Evolutionary conservation across 2,113 vertebrate species (phyloP).

Genomic region (Melanostigma gelatinosum): DNA sequence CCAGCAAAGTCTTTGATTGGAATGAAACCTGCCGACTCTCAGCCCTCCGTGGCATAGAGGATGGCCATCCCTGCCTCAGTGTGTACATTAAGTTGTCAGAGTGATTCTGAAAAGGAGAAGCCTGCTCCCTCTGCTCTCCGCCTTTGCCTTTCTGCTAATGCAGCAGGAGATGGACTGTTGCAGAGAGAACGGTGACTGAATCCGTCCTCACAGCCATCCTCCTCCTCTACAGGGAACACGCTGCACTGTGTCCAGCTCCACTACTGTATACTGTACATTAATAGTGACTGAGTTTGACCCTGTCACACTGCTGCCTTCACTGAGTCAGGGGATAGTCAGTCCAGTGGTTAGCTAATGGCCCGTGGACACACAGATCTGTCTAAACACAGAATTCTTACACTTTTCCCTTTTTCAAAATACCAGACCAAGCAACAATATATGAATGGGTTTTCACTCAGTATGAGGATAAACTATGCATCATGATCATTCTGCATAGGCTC

Average conservation of each 20-base stretch:
- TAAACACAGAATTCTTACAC: slow-evolving; percentile 7
- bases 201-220: slow-evolving; percentile 38
- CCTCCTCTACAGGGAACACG: slow-evolving; percentile 40
- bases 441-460: background rate
- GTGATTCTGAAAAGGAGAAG: slow-evolving; percentile 37
- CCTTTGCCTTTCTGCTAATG: slow-evolving; percentile 45
- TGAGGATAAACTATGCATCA: background rate
- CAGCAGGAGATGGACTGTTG: slow-evolving; percentile 44
- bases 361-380: slow-evolving; percentile 42
- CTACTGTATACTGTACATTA: slow-evolving; percentile 49
- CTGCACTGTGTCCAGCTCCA: slow-evolving; percentile 24
- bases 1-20: background rate
- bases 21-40: slow-evolving; percentile 25
- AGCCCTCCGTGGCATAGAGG: slow-evolving; percentile 16
- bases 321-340: slow-evolving; percentile 63
- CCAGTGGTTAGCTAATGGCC: slow-evolving; percentile 57
- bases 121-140: slow-evolving; percentile 35
- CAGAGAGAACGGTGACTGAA: slow-evolving; percentile 35
- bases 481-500: background rate
- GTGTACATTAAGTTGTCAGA: slow-evolving; percentile 56
- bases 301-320: slow-evolving; percentile 42
- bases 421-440: background rate
- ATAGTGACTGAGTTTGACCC: slow-evolving; percentile 46
- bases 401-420: slow-evolving; percentile 21
- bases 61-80: slow-evolving; percentile 10